Evolutionary conservation across 2,888 invertebrate species (phyloP).

Genomic region (Chesias legatella): DNA sequence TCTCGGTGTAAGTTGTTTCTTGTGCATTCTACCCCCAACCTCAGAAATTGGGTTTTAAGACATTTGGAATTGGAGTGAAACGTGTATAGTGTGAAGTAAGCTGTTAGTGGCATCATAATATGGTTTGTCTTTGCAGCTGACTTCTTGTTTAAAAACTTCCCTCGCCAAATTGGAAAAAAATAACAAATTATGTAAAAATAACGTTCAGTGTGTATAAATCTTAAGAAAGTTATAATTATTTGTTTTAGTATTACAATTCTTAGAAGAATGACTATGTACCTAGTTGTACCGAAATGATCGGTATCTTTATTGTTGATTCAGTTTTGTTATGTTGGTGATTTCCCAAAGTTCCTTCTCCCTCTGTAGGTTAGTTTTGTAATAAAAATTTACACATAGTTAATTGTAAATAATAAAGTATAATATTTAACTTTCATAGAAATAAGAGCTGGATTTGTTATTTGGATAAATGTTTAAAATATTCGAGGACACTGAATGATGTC

Average conservation of each 20-base stretch:
- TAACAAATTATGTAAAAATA: too few species aligned
- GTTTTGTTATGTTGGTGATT: constrained; percentile 38
- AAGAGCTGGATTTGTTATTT: background rate
- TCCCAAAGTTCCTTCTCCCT: constrained; percentile 63
- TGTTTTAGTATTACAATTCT: constrained; percentile 3
- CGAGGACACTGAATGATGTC: constrained; percentile 11
- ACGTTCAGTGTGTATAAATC: too few species aligned
- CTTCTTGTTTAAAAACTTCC: too few species aligned
- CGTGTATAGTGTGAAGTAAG: too few species aligned
- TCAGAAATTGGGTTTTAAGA: too few species aligned
- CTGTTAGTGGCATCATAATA: too few species aligned
- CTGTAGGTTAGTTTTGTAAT: constrained; percentile 33
- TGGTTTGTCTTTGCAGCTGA: too few species aligned
- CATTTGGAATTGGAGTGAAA: too few species aligned
- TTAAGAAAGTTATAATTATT: too few species aligned
- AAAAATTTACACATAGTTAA: constrained; percentile 16
- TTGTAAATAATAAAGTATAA: constrained; percentile 26
- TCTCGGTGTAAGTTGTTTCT: too few species aligned
- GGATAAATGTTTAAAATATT: constrained; percentile 1
- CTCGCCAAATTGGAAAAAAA: too few species aligned
- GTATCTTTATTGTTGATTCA: constrained; percentile 25
- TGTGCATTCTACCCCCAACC: too few species aligned
- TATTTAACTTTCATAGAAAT: constrained; percentile 23
- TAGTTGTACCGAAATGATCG: constrained; percentile 10
- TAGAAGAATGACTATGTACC: constrained; percentile 8